Evolutionary conservation across 2,113 vertebrate genomes (phyloP), one percentile per base, ranked within the genome.

Genomic region (Neotoma lepida): DNA sequence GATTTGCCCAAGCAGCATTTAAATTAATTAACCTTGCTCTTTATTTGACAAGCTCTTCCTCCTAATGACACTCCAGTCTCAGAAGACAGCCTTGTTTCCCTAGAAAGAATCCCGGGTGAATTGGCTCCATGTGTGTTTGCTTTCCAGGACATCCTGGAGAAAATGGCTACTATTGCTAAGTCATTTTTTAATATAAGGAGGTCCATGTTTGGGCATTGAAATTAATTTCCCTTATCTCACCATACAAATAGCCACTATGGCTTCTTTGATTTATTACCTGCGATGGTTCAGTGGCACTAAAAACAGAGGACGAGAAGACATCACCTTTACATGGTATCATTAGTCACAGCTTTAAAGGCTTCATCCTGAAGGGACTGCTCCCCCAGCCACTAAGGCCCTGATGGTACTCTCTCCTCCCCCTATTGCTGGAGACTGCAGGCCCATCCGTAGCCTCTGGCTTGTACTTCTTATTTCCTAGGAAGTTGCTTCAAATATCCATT

Each of bases 221-320:
- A 98, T 98, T 97, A 97, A 93, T 98, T 98, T 97, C 96, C 97
- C 97, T 97, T 98, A 97, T 98, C 97, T 97, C 76, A 6, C 97
- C 93, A 30, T 94, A 96, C 73, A 96, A 93, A 96, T 96, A 94
- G 92, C 90, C 90, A 93, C 94, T 41, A 81, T 70, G 26, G 95
- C 95, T 96, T 76, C 91, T 97, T 97, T 97, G 98, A 98, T 98
- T 98, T 95, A 41, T 96, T 96, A 96, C 97, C 97, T 93, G 80
- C 96, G 86, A 96, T 91, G 97, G 94, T 96, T 3, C 76, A 93
- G 96, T 87, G 30, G 97, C 96, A 94, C 97, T 97, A 80, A 95
- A 63, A 80, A 95, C 96, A 96, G 97, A 97, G 97, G 96, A 96
- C 0, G 0, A 89, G 89, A 94, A 98, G 94, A 95, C 96, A 90